phyloP scores from a whole-genome alignment of 2,888 invertebrate species.

The Chesias legatella region DNA sequence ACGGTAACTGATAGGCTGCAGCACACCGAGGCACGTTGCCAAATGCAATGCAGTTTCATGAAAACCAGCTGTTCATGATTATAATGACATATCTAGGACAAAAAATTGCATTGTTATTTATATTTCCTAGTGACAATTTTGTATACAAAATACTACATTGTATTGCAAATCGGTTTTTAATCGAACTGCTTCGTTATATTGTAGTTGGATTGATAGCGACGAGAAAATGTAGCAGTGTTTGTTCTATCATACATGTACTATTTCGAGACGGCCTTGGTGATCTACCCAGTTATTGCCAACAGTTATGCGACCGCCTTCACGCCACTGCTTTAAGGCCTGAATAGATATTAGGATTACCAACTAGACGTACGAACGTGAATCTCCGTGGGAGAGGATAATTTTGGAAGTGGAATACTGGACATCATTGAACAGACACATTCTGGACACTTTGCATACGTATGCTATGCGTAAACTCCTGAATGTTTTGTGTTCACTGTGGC shows the following conservation, averaged over 20 bases:
- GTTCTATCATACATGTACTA: constrained; percentile 55
- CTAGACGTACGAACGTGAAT: background rate
- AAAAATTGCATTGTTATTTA: no score
- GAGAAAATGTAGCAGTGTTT: constrained; percentile 52
- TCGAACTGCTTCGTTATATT: background rate
- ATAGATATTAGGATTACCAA: constrained; percentile 6
- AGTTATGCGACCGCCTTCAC: constrained; percentile 21
- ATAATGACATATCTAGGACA: no score
- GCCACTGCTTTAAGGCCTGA: constrained; percentile 21
- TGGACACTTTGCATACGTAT: no score
- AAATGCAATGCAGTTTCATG: constrained; percentile 7
- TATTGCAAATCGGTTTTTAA: no score
- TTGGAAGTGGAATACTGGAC: no score
- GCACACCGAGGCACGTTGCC: constrained; percentile 22
- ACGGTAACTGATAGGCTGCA: constrained; percentile 15
- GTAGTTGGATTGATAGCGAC: constrained; percentile 46
- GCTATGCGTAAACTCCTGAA: no score
- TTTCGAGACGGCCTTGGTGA: constrained; percentile 61
- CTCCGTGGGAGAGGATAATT: no score
- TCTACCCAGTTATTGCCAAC: constrained; percentile 48
- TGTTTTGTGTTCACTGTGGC: no score
- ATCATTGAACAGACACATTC: no score
- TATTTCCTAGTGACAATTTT: no score
- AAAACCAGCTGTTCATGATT: background rate
- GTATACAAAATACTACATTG: no score